Conservation (phyloP, 2,888 invertebrate genomes). For the Mermis nigrescens region DNA sequence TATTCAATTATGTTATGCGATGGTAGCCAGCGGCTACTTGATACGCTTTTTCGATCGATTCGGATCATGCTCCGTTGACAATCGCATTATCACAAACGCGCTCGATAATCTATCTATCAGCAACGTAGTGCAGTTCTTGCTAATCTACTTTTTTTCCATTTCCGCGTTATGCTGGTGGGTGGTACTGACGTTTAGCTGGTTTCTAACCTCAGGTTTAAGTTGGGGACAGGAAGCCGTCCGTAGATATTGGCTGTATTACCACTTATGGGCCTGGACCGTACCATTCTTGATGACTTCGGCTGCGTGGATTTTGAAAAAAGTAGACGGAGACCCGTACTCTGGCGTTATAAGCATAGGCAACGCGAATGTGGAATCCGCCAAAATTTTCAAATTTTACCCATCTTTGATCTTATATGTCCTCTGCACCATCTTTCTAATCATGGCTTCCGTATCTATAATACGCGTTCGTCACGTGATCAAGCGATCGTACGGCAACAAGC, state of each 20-base stretch:
- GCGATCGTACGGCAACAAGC: too few species aligned
- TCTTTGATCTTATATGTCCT: too few species aligned
- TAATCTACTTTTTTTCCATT: constrained; percentile 97
- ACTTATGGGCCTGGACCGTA: constrained; percentile 72
- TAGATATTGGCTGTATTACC: constrained; percentile 80
- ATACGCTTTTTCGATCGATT: constrained; percentile 45
- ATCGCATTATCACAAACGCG: constrained; percentile 32
- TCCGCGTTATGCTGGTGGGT: constrained; percentile 90
- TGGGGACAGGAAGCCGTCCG: constrained; percentile 97
- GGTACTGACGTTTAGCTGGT: constrained; percentile 84
- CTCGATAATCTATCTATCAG: constrained; percentile 49
- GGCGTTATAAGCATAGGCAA: too few species aligned
- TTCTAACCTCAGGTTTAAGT: constrained; percentile 84
- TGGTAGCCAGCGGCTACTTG: constrained; percentile 66
- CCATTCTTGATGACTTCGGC: neutral
- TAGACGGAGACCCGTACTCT: too few species aligned
- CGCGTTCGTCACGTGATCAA: too few species aligned
- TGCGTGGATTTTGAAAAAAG: too few species aligned
- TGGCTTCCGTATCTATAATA: too few species aligned
- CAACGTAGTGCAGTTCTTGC: constrained; percentile 75
- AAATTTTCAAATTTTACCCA: too few species aligned
- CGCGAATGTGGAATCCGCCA: too few species aligned
- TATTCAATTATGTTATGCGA: constrained; percentile 84
- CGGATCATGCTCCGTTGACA: constrained; percentile 74
- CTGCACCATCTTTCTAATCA: too few species aligned